Evolutionary conservation across 2,113 vertebrate species (phyloP).

Genomic region (Taurulus bubalis): DNA sequence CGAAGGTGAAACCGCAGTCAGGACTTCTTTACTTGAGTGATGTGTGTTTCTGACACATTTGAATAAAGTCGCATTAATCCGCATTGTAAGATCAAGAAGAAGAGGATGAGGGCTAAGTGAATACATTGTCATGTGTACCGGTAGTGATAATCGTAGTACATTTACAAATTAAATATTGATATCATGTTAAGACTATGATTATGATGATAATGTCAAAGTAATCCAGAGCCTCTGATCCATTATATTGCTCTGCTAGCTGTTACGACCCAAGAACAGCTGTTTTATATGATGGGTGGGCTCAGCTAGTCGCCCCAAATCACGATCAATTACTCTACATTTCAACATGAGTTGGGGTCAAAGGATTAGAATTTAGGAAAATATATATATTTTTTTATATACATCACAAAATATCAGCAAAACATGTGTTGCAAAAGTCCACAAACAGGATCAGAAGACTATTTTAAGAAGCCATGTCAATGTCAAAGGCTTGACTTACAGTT

Average conservation of each 20-base stretch:
- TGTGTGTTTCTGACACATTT: neutral
- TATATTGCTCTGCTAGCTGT: neutral
- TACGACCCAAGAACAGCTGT: neutral
- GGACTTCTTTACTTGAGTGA: neutral
- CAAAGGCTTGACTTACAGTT: slow-evolving; percentile 32
- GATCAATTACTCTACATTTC: neutral
- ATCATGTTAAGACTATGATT: too few relatives aligned
- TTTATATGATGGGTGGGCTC: too few relatives aligned
- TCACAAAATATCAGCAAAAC: neutral
- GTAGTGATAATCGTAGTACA: too few relatives aligned
- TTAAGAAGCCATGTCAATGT: slow-evolving; percentile 29
- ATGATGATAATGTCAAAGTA: too few relatives aligned
- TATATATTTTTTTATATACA: neutral
- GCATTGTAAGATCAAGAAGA: neutral
- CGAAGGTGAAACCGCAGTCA: neutral
- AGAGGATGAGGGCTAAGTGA: neutral
- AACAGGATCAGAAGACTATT: slow-evolving; percentile 28
- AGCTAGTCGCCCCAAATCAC: neutral
- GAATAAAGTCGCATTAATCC: neutral
- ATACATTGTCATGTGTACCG: neutral
- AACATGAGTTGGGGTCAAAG: neutral
- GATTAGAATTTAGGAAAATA: neutral
- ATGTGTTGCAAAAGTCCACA: neutral
- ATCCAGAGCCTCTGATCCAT: neutral
- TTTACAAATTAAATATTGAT: too few relatives aligned